Conservation (phyloP, 2,797 vertebrate genomes). For the Scarus forsteni region DNA sequence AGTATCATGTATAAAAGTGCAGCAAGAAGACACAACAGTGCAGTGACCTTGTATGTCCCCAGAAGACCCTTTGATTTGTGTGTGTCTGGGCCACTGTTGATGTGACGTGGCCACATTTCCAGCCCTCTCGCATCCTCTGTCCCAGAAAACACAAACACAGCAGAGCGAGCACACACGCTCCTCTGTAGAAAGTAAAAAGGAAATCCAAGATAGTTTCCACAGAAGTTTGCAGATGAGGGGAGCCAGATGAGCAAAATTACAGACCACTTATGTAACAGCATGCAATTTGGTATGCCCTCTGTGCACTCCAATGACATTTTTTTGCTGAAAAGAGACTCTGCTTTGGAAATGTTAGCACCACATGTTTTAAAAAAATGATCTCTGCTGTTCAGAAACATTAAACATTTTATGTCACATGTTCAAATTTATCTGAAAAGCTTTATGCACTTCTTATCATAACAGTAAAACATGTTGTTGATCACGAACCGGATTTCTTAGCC, state of each 20-base stretch:
- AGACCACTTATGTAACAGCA: conserved; percentile 69
- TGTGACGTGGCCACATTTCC: conserved; percentile 57
- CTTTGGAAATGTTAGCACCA: conserved; percentile 26
- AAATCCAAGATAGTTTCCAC: conserved; percentile 71
- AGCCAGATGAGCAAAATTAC: conserved; percentile 73
- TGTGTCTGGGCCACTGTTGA: conserved; percentile 34
- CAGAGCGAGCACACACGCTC: conserved; percentile 44
- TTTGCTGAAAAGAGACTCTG: conserved; percentile 21
- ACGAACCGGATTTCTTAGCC: not conserved
- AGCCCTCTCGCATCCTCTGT: conserved; percentile 31
- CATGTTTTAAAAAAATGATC: not conserved
- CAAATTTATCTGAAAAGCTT: not conserved
- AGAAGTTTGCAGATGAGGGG: conserved; percentile 48
- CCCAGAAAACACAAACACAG: conserved; percentile 39
- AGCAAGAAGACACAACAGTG: conserved; percentile 4
- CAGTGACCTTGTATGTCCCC: conserved; percentile 1
- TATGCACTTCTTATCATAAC: not conserved
- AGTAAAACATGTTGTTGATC: not conserved
- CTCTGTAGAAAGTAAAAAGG: conserved; percentile 19
- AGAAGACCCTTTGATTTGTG: conserved; percentile 30
- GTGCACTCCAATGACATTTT: conserved; percentile 45
- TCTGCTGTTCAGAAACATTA: conserved; percentile 3
- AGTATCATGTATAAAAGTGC: conserved; percentile 7
- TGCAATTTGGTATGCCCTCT: conserved; percentile 66
- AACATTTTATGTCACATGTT: not conserved